Evolutionary conservation across 2,888 invertebrate species (phyloP).

Genomic region (Cenopis cana): DNA sequence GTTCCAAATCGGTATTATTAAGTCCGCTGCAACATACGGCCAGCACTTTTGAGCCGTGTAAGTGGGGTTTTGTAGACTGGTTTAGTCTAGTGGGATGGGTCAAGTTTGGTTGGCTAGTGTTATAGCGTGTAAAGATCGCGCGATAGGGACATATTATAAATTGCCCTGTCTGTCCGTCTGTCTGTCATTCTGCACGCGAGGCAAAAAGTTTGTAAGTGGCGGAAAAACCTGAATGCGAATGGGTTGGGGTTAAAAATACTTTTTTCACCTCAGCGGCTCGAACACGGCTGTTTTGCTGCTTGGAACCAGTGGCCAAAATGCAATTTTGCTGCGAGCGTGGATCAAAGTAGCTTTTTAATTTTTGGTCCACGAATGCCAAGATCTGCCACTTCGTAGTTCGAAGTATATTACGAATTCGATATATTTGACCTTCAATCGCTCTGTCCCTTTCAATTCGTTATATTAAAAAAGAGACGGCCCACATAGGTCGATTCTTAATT

Average conservation of each 20-base stretch:
- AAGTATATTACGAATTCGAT: too few species aligned
- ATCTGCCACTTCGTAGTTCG: too few species aligned
- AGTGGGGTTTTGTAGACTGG: slow-evolving; percentile 28
- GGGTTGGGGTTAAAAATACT: slow-evolving; percentile 15
- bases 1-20: slow-evolving; percentile 57
- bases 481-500: too few species aligned
- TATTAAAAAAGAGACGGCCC: too few species aligned
- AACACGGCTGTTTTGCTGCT: too few species aligned
- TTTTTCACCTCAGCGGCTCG: too few species aligned
- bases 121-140: slow-evolving; percentile 66
- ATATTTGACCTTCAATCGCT: too few species aligned
- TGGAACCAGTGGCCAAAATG: too few species aligned
- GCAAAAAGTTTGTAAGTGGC: slow-evolving; percentile 69
- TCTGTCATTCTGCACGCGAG: slow-evolving; percentile 82
- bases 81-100: slow-evolving; percentile 44
- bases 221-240: slow-evolving; percentile 45
- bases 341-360: too few species aligned
- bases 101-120: slow-evolving; percentile 52
- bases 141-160: slow-evolving; percentile 84
- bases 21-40: slow-evolving; percentile 46
- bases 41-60: slow-evolving; percentile 51
- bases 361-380: too few species aligned
- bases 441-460: too few species aligned
- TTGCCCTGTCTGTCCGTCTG: slow-evolving; percentile 81
- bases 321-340: too few species aligned